phyloP scores from a whole-genome alignment of 92 coral and sea anemone genomes.

The Porites cylindrica region DNA sequence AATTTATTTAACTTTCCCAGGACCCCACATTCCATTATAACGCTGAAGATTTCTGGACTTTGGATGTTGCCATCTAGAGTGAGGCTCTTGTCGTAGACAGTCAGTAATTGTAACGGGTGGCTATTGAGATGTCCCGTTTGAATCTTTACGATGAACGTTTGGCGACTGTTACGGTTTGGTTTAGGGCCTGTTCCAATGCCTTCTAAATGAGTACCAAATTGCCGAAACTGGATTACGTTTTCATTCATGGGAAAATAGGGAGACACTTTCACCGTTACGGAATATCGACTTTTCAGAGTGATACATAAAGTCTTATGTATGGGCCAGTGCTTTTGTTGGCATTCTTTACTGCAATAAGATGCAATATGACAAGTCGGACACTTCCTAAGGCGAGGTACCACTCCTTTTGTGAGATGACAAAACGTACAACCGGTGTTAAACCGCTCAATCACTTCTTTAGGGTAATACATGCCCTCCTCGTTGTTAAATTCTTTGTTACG shows the following conservation, averaged over 20 bases:
- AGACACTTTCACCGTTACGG: slow-evolving; percentile 41
- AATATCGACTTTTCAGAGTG: slow-evolving; percentile 39
- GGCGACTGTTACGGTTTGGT: slow-evolving; percentile 36
- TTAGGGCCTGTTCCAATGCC: slow-evolving; percentile 51
- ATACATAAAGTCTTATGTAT: slow-evolving; percentile 61
- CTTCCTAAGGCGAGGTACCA: slow-evolving; percentile 5
- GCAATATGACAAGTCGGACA: slow-evolving; percentile 65
- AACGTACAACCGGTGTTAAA: slow-evolving; percentile 29
- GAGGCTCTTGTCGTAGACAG: slow-evolving; percentile 59
- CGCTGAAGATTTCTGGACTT: slow-evolving; percentile 71
- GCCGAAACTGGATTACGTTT: background rate
- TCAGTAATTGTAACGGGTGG: slow-evolving; percentile 64
- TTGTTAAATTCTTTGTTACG: slow-evolving; percentile 47
- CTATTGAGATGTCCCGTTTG: slow-evolving; percentile 55
- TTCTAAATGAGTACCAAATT: slow-evolving; percentile 34
- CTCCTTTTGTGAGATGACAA: slow-evolving; percentile 32
- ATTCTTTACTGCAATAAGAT: slow-evolving; percentile 61
- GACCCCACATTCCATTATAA: slow-evolving; percentile 84
- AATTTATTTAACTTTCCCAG: slow-evolving; percentile 55
- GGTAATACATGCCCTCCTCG: slow-evolving; percentile 49
- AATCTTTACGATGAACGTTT: slow-evolving; percentile 68
- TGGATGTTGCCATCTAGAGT: slow-evolving; percentile 56
- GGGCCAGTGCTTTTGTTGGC: slow-evolving; percentile 54
- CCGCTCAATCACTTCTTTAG: slow-evolving; percentile 26
- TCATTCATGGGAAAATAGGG: too few relatives aligned